Evolutionary conservation across 2,888 invertebrate species (phyloP).

Genomic region (Petrolisthes cinctipes): DNA sequence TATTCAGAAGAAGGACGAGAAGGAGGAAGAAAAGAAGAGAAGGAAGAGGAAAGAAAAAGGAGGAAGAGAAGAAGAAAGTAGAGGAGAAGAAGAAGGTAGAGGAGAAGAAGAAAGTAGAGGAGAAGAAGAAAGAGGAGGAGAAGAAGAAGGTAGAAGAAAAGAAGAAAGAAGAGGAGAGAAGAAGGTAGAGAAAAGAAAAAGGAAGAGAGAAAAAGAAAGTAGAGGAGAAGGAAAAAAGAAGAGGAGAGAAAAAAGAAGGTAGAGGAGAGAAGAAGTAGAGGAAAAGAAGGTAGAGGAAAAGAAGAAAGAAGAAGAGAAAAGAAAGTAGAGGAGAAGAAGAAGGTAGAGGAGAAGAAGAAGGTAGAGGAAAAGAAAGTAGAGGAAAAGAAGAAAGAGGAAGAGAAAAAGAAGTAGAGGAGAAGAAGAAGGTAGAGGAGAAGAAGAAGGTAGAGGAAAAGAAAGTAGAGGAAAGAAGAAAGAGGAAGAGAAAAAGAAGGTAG

Average conservation of each 20-base stretch:
- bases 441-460: slow-evolving; percentile 44
- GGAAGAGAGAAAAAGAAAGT: slow-evolving; percentile 9
- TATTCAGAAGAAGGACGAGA: slow-evolving; percentile 36
- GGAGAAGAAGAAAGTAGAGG: slow-evolving; percentile 9
- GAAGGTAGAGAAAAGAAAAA: slow-evolving; percentile 44
- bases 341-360: slow-evolving; percentile 26
- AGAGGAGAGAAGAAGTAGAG: slow-evolving; percentile 9
- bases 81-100: slow-evolving; percentile 6
- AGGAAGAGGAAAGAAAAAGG: slow-evolving; percentile 11
- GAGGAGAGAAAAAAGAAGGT: background rate
- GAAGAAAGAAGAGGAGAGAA: slow-evolving; percentile 7
- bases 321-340: slow-evolving; percentile 3
- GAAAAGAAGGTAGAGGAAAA: slow-evolving; percentile 16
- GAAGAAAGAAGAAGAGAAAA: slow-evolving; percentile 18
- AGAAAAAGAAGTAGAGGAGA: slow-evolving; percentile 44
- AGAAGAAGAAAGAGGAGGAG: slow-evolving; percentile 18
- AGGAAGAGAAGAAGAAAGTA: slow-evolving; percentile 13
- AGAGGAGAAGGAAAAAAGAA: slow-evolving; percentile 1
- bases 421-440: slow-evolving; percentile 48
- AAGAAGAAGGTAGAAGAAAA: slow-evolving; percentile 23
- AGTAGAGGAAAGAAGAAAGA: slow-evolving; percentile 17
- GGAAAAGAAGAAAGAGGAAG: slow-evolving; percentile 42
- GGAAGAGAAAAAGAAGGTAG: background rate
- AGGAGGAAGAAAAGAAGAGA: slow-evolving; percentile 20
- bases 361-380: slow-evolving; percentile 35